phyloP scores from a whole-genome alignment of 2,888 invertebrate species.

The Smittia sp. region DNA sequence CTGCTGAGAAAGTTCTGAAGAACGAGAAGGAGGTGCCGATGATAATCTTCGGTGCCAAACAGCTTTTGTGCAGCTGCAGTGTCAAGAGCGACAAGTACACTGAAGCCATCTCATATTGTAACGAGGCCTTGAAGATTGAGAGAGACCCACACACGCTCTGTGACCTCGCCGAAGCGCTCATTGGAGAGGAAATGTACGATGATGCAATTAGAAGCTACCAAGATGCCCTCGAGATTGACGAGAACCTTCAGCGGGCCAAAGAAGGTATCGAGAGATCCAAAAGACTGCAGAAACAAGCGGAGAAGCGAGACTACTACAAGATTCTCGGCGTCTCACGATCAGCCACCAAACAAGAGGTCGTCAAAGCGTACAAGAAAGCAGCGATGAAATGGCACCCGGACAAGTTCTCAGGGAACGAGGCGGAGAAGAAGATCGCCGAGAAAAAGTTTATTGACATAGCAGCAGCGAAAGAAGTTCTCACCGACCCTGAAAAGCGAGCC shows the following conservation, averaged over 20 bases:
- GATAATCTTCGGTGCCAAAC: slow-evolving; percentile 71
- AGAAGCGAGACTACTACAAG: slow-evolving; percentile 95
- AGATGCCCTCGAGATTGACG: slow-evolving; percentile 79
- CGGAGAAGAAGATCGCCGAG: slow-evolving; percentile 93
- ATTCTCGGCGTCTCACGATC: slow-evolving; percentile 87
- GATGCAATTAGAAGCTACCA: slow-evolving; percentile 68
- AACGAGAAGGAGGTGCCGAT: slow-evolving; percentile 68
- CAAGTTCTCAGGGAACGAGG: slow-evolving; percentile 84
- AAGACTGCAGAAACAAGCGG: slow-evolving; percentile 87
- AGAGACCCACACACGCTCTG: slow-evolving; percentile 77
- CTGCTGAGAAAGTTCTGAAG: slow-evolving; percentile 65
- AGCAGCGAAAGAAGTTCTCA: slow-evolving; percentile 92
- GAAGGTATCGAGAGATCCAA: slow-evolving; percentile 87
- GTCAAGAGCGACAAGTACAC: slow-evolving; percentile 65
- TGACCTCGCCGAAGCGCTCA: slow-evolving; percentile 88
- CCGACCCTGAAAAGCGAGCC: slow-evolving; percentile 86
- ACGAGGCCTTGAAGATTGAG: slow-evolving; percentile 71
- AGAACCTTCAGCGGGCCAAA: slow-evolving; percentile 74
- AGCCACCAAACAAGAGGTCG: slow-evolving; percentile 89
- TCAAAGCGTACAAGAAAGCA: slow-evolving; percentile 93
- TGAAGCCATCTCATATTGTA: slow-evolving; percentile 75
- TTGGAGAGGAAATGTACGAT: slow-evolving; percentile 86
- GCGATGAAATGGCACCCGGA: slow-evolving; percentile 99
- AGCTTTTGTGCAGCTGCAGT: slow-evolving; percentile 78
- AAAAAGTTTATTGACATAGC: slow-evolving; percentile 98